Evolutionary conservation across 53 echinoderm and acorn worm species (phyloP).

Genomic region (Zoroaster sp.): DNA sequence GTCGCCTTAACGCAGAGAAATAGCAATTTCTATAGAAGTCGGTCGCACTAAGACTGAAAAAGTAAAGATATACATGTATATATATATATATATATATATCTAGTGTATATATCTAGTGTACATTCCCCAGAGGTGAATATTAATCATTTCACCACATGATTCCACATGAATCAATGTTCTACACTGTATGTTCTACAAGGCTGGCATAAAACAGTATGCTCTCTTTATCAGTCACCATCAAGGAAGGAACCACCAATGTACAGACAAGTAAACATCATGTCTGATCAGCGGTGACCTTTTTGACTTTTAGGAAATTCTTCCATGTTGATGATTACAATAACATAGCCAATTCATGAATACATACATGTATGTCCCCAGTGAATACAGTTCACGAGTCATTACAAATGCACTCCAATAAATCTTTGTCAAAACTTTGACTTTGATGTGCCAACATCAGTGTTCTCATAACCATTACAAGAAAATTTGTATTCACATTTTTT

Average conservation of each 20-base stretch:
- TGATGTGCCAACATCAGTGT: too few relatives aligned
- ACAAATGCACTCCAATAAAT: too few relatives aligned
- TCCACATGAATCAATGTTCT: not conserved
- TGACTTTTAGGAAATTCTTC: not conserved
- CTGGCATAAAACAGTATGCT: not conserved
- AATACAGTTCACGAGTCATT: too few relatives aligned
- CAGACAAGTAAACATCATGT: not conserved
- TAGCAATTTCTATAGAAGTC: too few relatives aligned
- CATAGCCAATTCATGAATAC: not conserved
- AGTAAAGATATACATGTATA: too few relatives aligned
- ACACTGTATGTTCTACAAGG: not conserved
- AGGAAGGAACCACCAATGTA: not conserved
- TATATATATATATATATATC: too few relatives aligned
- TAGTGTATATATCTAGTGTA: not conserved
- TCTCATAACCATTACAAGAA: too few relatives aligned
- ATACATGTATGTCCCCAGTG: too few relatives aligned
- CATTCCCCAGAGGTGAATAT: not conserved
- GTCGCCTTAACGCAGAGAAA: too few relatives aligned
- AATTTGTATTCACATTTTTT: too few relatives aligned
- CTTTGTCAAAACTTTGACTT: too few relatives aligned
- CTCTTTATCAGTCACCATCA: not conserved
- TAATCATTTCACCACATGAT: not conserved
- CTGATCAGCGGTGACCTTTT: not conserved
- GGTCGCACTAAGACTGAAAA: too few relatives aligned
- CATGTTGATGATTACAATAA: not conserved